Base-by-base conservation (phyloP, 1,140 invertebrate genomes). In the Drosophila oshimai region DNA sequence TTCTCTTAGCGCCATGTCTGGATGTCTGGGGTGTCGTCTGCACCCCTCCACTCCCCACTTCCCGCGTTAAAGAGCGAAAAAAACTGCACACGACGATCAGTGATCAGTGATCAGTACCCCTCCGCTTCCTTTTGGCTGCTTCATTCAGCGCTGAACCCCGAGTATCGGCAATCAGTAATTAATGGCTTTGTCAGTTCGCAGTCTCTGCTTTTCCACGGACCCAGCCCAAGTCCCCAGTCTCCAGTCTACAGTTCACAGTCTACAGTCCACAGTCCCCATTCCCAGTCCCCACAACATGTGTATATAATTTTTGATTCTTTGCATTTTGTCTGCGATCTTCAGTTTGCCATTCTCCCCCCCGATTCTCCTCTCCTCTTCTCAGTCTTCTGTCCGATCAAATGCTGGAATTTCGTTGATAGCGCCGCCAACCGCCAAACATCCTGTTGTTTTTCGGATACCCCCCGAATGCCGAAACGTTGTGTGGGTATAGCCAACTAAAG, bases 151-250 rank as follows among this genome's bases (percentile, higher is more conserved):
- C 39, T 81, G 61, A 86, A 75, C 33, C 26, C 45, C 53, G 74
- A 74, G 60, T 84, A 84, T 84, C 80, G 74, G 71, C 80, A 86
- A 86, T 84, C 80, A 84, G 80, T 84, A 84, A 84, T 84, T 84
- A 84, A 86, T 84, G 80, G 71, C 80, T 86, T 79, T 86, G 70
- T 86, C 74, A 72, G 74, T 45, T 61, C 18, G 34, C 54, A 44
- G 60, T 44, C 49, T 41, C 47, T 9, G 7, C 49, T 17, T n/a
- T n/a, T n/a, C n/a, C n/a, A n/a, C 54, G 31, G 33, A 29, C 18
- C 33, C 20, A 47, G 17, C 7, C 28, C 28, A 33, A 5, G 15
- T 33, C 3, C 33, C 13, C 44, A 12, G 12, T 13, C 28, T 6
- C 47, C 4, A n/a, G 37, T 6, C 18, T 18, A 3, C 6, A 31